Conservation (phyloP, 2,888 invertebrate species). For the Gymnosoma rotundatum region DNA sequence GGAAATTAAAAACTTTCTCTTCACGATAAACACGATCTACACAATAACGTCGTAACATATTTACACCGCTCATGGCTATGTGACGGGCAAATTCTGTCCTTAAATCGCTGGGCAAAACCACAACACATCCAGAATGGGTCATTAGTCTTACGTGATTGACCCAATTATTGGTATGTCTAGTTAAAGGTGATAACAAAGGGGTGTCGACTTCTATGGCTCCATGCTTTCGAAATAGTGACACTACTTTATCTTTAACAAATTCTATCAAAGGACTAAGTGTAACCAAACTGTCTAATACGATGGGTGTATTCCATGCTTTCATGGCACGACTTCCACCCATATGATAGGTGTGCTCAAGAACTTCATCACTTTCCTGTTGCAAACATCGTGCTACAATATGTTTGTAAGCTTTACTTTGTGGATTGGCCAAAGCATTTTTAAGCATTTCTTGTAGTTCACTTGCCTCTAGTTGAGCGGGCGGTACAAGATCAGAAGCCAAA, state of each 20-base stretch:
- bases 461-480: constrained; percentile 93
- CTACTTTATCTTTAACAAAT: constrained; percentile 82
- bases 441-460: constrained; percentile 92
- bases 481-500: constrained; percentile 90
- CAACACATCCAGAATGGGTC: constrained; percentile 93
- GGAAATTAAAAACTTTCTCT: constrained; percentile 89
- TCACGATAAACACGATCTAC: constrained; percentile 94
- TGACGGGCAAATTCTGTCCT: constrained; percentile 91
- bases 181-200: constrained; percentile 91
- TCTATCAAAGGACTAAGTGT: constrained; percentile 82
- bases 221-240: constrained; percentile 87
- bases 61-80: constrained; percentile 90
- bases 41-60: constrained; percentile 91
- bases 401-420: constrained; percentile 90
- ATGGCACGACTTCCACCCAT: constrained; percentile 82
- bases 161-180: constrained; percentile 81
- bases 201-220: constrained; percentile 91
- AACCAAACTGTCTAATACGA: constrained; percentile 80
- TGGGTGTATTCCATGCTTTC: constrained; percentile 79
- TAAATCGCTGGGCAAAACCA: constrained; percentile 93
- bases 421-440: constrained; percentile 90
- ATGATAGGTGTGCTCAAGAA: constrained; percentile 90
- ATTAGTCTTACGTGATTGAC: constrained; percentile 88
- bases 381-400: constrained; percentile 84
- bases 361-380: constrained; percentile 81